These are phyloP conservation scores for Pristionchus exspectatus DNA, from an alignment of 2,888 invertebrate genomes.

Conservation along the genomic window DNA sequence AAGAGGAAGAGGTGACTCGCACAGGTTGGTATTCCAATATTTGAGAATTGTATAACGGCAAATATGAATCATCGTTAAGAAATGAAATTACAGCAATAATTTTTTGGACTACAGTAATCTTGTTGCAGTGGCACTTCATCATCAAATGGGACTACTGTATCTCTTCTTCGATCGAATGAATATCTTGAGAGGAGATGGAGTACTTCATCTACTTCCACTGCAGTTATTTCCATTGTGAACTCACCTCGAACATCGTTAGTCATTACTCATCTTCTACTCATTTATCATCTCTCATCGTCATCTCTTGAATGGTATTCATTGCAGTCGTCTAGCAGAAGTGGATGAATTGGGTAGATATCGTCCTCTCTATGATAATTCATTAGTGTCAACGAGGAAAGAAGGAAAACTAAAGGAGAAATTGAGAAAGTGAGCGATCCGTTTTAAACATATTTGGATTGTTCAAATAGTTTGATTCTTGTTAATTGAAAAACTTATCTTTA, in stretches of 20 bases:
- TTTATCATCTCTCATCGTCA: not conserved
- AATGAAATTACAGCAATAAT: not conserved
- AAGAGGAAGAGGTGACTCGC: slow-evolving; percentile 2
- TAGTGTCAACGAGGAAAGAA: slow-evolving; percentile 51
- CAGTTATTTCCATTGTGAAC: not conserved
- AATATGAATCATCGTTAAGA: not conserved
- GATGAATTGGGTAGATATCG: slow-evolving; percentile 72
- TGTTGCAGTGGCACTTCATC: not conserved
- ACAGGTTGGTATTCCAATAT: slow-evolving; percentile 36
- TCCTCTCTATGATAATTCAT: slow-evolving; percentile 66
- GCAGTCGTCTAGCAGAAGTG: slow-evolving; percentile 67
- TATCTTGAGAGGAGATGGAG: slow-evolving; percentile 34
- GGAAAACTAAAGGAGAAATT: slow-evolving; percentile 35
- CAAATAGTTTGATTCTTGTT: not conserved
- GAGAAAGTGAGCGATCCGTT: slow-evolving; percentile 15
- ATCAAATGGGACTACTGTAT: slow-evolving; percentile 34
- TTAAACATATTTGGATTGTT: too few relatives aligned
- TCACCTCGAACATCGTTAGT: slow-evolving; percentile 23
- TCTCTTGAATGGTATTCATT: not conserved
- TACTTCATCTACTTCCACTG: not conserved
- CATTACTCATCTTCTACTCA: not conserved
- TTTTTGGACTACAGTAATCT: not conserved
- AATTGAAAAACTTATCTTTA: not conserved
- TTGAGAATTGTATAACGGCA: not conserved
- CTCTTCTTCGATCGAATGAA: slow-evolving; percentile 20